Evolutionary conservation across 2,888 invertebrate species (phyloP), one percentile per base, ranked within the genome.

Genomic region (Habrosyne pyritoides): DNA sequence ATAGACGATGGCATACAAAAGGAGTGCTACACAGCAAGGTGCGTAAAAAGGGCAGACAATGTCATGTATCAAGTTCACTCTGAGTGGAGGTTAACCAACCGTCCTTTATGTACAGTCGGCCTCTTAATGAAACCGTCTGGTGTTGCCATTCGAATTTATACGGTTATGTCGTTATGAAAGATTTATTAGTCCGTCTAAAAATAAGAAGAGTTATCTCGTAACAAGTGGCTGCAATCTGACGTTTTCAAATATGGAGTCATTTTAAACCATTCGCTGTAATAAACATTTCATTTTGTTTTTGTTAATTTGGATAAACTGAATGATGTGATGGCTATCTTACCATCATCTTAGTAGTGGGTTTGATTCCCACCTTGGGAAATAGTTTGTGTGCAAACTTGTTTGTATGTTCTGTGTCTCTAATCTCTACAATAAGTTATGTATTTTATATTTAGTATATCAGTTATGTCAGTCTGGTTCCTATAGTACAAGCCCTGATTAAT

Each of bases 11-110:
- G 63, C 62, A 65, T 61, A 73, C 77, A 75, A 77, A 77, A 75
- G 77, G 57, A 67, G 63, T 67, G 64, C 73, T 18, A 42, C 42
- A n/a, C 42, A 63, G 64, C 77, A 69, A 82, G 81, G 83, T 86
- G 89, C 88, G 90, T 89, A 86, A 84, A 87, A 79, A 87, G 86
- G 84, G 83, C 84, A 82, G 78, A 91, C 90, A 92, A 91, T 91
- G 91, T 92, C 91, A 92, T 87, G 91, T 91, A 91, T 92, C 91
- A 92, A 92, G 91, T 92, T 92, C 90, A 91, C 76, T 64, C 61
- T 70, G 51, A 59, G 55, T 69, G 64, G 75, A 76, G 81, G 83
- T 81, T 79, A 83, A 72, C 84, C 80, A 81, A 83, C 79, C 83
- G 81, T 72, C 61, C 68, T 60, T 63, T 63, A 53, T 42, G 86